Conservation (phyloP, 2,113 vertebrate species). For the Lucifuga dentata region DNA sequence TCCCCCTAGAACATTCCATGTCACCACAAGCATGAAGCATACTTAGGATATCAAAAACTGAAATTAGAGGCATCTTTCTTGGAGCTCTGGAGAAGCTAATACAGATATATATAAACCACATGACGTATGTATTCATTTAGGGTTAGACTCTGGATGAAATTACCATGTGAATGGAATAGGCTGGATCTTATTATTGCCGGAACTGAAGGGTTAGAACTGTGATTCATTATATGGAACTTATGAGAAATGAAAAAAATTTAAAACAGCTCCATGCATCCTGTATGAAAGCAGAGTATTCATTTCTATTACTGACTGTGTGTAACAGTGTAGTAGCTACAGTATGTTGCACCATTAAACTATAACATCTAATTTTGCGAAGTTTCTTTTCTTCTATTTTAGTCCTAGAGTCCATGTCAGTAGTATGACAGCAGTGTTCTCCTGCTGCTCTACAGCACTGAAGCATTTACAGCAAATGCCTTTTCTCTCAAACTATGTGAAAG, state of each 20-base stretch:
- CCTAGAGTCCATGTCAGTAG: slow-evolving; percentile 13
- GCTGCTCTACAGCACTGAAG: slow-evolving; percentile 24
- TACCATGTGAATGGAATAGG: slow-evolving; percentile 61
- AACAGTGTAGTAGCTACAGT: slow-evolving; percentile 37
- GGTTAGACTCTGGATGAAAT: slow-evolving; percentile 65
- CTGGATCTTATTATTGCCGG: slow-evolving; percentile 74
- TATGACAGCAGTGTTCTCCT: not conserved
- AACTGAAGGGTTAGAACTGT: slow-evolving; percentile 62
- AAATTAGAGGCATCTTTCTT: slow-evolving; percentile 72
- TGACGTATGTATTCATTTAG: slow-evolving; percentile 76
- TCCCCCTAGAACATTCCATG: slow-evolving; percentile 62
- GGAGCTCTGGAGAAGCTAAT: slow-evolving; percentile 60
- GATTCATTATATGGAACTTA: slow-evolving; percentile 63
- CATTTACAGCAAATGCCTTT: slow-evolving; percentile 21
- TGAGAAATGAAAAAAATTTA: slow-evolving; percentile 45
- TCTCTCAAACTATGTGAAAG: slow-evolving; percentile 41
- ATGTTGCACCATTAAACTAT: slow-evolving; percentile 21
- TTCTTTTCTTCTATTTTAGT: slow-evolving; percentile 35
- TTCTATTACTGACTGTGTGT: slow-evolving; percentile 50
- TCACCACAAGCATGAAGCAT: slow-evolving; percentile 69
- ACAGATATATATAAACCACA: slow-evolving; percentile 75
- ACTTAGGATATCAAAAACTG: slow-evolving; percentile 72
- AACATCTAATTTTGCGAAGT: slow-evolving; percentile 40
- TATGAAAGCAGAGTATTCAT: slow-evolving; percentile 15
- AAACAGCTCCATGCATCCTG: slow-evolving; percentile 42